Conservation (phyloP, 2,113 vertebrate species). For the Hyla sarda region DNA sequence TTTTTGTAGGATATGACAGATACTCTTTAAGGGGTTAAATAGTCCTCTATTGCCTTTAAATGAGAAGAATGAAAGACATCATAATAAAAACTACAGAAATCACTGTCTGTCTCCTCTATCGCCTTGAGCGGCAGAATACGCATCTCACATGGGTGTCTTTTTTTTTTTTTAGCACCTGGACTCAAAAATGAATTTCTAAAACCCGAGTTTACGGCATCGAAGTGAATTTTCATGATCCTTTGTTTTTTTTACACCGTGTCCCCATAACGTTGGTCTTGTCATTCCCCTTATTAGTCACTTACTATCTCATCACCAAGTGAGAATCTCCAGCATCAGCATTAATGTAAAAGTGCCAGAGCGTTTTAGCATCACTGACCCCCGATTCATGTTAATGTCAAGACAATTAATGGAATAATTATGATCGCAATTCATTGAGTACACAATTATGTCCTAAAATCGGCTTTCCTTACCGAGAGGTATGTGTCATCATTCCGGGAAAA, state of each 20-base stretch:
- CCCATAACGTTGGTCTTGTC: conserved; percentile 29
- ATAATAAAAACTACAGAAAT: not conserved
- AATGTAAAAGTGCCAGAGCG: conserved; percentile 34
- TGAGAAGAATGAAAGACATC: not conserved
- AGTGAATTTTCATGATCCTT: conserved; percentile 15
- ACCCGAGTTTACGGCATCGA: not conserved
- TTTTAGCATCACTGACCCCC: conserved; percentile 49
- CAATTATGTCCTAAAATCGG: conserved; percentile 25
- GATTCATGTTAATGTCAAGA: conserved; percentile 40
- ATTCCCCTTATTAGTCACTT: conserved; percentile 43
- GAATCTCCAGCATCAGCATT: conserved; percentile 40
- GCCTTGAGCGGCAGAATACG: not conserved
- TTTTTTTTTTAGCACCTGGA: conserved; percentile 1
- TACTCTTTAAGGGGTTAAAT: not conserved
- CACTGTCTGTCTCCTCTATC: not conserved
- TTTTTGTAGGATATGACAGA: too few relatives aligned
- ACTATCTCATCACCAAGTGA: conserved; percentile 29
- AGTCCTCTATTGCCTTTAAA: not conserved
- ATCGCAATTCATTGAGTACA: conserved; percentile 32
- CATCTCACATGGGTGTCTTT: not conserved
- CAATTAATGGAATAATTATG: conserved; percentile 45
- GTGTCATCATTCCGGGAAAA: not conserved
- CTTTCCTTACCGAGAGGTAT: conserved; percentile 28
- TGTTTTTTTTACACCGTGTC: conserved; percentile 33
- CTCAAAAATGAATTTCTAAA: conserved; percentile 9